phyloP scores from a whole-genome alignment of 1,140 invertebrate genomes.

The Spodoptera frugiperda region DNA sequence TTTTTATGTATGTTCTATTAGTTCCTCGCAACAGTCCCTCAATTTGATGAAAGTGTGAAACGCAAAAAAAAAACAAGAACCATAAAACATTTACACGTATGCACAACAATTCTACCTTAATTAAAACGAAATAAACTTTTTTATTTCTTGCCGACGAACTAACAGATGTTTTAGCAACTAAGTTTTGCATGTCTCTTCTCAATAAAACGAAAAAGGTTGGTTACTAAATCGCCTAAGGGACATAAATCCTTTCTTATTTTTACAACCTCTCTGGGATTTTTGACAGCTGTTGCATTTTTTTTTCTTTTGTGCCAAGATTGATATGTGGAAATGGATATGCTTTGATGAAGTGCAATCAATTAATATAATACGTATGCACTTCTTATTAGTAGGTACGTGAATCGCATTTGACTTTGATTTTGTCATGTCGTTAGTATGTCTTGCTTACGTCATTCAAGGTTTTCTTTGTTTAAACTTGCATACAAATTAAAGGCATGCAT shows the following conservation, averaged over 20 bases:
- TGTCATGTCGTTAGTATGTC: too few species aligned
- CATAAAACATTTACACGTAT: too few species aligned
- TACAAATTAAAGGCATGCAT: too few species aligned
- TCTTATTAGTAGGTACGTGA: too few species aligned
- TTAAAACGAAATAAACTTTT: background rate
- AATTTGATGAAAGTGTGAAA: too few species aligned
- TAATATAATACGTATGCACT: background rate
- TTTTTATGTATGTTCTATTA: too few species aligned
- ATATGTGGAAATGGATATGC: background rate
- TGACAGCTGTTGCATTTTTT: slow-evolving; percentile 27
- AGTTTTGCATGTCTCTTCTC: background rate
- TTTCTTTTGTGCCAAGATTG: slow-evolving; percentile 21
- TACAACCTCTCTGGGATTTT: slow-evolving; percentile 23
- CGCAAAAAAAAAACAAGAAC: too few species aligned
- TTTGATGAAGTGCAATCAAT: background rate
- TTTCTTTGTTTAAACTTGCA: too few species aligned
- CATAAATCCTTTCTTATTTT: slow-evolving; percentile 27
- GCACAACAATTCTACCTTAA: too few species aligned
- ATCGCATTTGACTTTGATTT: too few species aligned
- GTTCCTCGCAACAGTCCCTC: too few species aligned
- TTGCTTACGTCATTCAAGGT: too few species aligned
- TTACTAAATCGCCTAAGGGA: slow-evolving; percentile 19
- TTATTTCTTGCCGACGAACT: background rate
- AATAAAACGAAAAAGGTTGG: background rate
- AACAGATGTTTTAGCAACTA: slow-evolving; percentile 21